A percentile compares a stretch with the other conserved stretches of the same genome.
These are phyloP conservation scores for Labia minor DNA, from an alignment of 2,888 invertebrate species.

Conservation along the genomic window DNA sequence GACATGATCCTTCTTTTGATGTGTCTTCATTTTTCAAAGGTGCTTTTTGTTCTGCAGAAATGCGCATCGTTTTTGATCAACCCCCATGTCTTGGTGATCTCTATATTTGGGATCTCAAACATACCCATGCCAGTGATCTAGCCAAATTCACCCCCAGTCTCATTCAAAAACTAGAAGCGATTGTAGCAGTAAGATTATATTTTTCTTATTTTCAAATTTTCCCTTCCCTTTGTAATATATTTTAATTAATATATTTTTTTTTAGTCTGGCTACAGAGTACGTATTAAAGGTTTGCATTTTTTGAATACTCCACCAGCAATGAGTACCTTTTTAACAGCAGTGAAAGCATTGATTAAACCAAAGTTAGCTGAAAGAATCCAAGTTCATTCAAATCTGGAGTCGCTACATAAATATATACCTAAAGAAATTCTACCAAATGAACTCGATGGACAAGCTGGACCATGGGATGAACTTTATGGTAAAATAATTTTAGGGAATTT, in stretches of 20 bases:
- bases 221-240: no score
- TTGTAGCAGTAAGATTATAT: neutral
- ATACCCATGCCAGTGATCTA: neutral
- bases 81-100: neutral
- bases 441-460: slow-evolving; percentile 35
- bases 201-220: no score
- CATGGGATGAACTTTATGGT: slow-evolving; percentile 30
- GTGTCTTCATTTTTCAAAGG: neutral
- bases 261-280: slow-evolving; percentile 32
- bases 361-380: slow-evolving; percentile 28
- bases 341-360: slow-evolving; percentile 30
- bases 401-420: slow-evolving; percentile 35
- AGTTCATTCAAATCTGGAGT: slow-evolving; percentile 33
- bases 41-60: neutral
- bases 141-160: neutral
- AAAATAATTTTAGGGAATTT: slow-evolving; percentile 18
- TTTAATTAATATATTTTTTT: slow-evolving; percentile 23
- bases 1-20: neutral
- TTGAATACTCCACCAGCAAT: slow-evolving; percentile 31
- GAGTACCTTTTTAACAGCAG: slow-evolving; percentile 26
- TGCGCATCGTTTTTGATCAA: neutral
- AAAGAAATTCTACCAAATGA: slow-evolving; percentile 38
- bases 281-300: slow-evolving; percentile 32
- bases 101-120: neutral
- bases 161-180: neutral